phyloP scores from a whole-genome alignment of 1,140 invertebrate genomes.

The Mycetomoellerius zeteki region DNA sequence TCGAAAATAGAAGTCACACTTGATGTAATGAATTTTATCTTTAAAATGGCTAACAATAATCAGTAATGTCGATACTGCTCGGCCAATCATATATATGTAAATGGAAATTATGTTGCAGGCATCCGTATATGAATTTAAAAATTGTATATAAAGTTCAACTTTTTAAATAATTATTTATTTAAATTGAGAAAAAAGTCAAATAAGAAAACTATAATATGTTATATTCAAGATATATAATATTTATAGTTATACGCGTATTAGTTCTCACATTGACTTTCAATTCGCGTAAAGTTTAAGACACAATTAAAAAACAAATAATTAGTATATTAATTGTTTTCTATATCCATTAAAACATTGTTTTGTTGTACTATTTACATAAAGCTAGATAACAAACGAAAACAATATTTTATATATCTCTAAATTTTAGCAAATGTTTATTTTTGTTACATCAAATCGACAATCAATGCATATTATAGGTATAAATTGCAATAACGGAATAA shows the following conservation, averaged over 20 bases:
- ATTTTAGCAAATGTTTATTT: background rate
- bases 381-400: background rate
- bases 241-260: background rate
- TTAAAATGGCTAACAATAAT: background rate
- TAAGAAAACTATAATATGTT: background rate
- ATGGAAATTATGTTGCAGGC: background rate
- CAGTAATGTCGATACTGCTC: background rate
- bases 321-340: background rate
- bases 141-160: background rate
- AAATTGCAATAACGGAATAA: conserved; percentile 37
- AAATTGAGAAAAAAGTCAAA: background rate
- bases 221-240: background rate
- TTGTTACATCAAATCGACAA: background rate
- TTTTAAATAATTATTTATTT: background rate
- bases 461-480: conserved; percentile 16
- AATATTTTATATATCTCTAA: background rate
- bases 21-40: background rate
- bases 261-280: background rate
- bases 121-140: background rate
- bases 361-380: background rate
- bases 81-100: background rate
- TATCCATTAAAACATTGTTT: background rate
- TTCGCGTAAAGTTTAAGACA: background rate
- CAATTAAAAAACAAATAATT: background rate
- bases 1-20: background rate